Percentiles rank a stretch among this genome's conserved stretches.
Conservation (phyloP, 2,113 vertebrate genomes). For the Polypterus senegalus region DNA sequence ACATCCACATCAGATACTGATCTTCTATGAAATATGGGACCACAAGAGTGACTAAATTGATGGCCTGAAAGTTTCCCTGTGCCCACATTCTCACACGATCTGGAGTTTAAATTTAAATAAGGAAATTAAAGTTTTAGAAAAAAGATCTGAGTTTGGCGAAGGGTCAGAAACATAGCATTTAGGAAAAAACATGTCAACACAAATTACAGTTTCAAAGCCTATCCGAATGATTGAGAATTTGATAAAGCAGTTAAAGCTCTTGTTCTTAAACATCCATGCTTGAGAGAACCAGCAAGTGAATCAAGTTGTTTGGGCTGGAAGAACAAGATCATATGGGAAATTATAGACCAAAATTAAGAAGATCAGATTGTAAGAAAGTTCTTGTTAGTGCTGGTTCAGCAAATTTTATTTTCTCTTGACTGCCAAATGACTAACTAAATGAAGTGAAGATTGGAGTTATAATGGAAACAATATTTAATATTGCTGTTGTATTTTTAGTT, state of each 20-base stretch:
- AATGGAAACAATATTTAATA: no score
- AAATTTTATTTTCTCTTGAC: no score
- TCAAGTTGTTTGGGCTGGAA: background rate
- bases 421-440: no score
- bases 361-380: slow-evolving; percentile 13
- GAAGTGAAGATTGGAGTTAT: no score
- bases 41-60: background rate
- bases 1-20: background rate
- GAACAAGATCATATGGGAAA: slow-evolving; percentile 7
- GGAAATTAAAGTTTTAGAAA: background rate
- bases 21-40: background rate
- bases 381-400: slow-evolving; percentile 8
- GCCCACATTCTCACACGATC: background rate
- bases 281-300: background rate
- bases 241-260: background rate
- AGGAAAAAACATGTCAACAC: background rate
- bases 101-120: background rate
- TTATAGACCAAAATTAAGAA: slow-evolving; percentile 16
- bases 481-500: no score
- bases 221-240: background rate
- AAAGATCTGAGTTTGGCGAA: background rate
- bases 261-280: slow-evolving; percentile 1
- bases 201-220: background rate
- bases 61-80: slow-evolving; percentile 1
- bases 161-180: background rate